These are phyloP conservation scores for Melolontha melolontha DNA, from an alignment of 2,888 invertebrate species.

Conservation along the genomic window DNA sequence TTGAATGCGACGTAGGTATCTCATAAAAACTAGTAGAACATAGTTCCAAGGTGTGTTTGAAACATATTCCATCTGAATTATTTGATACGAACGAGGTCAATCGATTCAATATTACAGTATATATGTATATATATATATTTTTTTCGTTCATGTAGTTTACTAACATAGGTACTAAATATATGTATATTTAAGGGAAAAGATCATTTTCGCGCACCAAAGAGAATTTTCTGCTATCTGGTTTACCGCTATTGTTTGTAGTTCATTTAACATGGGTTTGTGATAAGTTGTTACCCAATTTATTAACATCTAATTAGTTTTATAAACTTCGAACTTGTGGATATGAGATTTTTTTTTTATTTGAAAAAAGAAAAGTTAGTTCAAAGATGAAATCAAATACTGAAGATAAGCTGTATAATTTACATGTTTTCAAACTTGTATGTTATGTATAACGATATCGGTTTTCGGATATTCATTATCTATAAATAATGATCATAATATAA, in stretches of 20 bases:
- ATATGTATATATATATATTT: neutral
- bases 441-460: too few species aligned
- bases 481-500: too few species aligned
- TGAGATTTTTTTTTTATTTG: too few species aligned
- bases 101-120: conserved; percentile 1
- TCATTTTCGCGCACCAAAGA: neutral
- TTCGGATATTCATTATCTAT: too few species aligned
- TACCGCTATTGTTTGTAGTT: neutral
- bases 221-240: neutral
- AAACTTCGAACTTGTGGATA: too few species aligned
- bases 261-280: conserved; percentile 3
- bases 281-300: too few species aligned
- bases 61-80: conserved; percentile 10
- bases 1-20: too few species aligned
- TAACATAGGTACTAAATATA: neutral
- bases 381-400: too few species aligned
- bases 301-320: too few species aligned
- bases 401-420: too few species aligned
- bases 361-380: neutral
- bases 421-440: too few species aligned
- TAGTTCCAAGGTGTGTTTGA: conserved; percentile 1
- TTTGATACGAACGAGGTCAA: conserved; percentile 14
- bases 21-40: too few species aligned
- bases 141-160: neutral
- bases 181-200: neutral